Base-by-base conservation (phyloP, 1,140 invertebrate species). In the Luehdorfia chinensis region DNA sequence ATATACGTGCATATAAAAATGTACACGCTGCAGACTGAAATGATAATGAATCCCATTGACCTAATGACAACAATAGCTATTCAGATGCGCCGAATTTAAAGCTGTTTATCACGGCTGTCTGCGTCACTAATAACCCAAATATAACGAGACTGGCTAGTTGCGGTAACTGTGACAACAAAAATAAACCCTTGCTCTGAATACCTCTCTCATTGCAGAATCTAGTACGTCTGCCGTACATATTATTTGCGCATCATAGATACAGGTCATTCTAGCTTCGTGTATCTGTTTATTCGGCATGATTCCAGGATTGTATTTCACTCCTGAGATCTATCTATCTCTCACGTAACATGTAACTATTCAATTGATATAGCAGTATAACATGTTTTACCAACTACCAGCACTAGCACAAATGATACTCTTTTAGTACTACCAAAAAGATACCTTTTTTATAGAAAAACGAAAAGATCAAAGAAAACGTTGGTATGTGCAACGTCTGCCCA, bases 81-180 rank as follows among this genome's bases (percentile, higher is more conserved):
- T 60, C 52, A 63, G 55, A 64, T 59, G 62, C 54, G 66, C 74
- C 74, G 73, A 72, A 80, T 70, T 76, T 74, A 74, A 65, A 62
- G 62, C 53, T 53, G 63, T 75, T 75, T 66, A 79, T 71, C 70
- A 74, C 64, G 54, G 53, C 59, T 69, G 75, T 74, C 66, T 78
- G 75, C 77, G 75, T 81, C 77, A 84, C 65, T 72, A 73, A 73
- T 69, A 76, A 68, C 66, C 74, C 69, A 78, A 78, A 81, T 84
- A 84, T 78, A 79, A 75, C 59, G 47, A 41, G 50, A 57, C 50
- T 50, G 52, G 50, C 56, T 50, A 54, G 54, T 53, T 55, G 64
- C 49, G 65, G 60, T 77, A 73, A 75, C 67, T 71, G 66, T 75
- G 72, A 80, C 77, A 75, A 70, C 77, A 66, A 58, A 79, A 81